Base-by-base conservation (phyloP, 2,113 vertebrate genomes). In the Amphiprion percula region DNA sequence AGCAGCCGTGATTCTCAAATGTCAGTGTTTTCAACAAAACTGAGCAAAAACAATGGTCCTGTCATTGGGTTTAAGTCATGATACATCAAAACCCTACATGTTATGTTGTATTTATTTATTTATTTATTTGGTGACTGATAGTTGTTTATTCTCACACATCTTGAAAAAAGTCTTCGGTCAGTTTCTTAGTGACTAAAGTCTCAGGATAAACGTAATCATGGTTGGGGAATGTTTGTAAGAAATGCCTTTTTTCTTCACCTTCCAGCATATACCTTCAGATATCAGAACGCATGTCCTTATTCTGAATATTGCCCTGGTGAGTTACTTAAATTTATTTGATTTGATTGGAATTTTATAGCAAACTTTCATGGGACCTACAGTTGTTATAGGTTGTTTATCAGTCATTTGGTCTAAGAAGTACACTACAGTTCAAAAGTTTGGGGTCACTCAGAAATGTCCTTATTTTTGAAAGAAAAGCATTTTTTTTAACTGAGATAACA, bases 1-100 rank as follows among this genome's bases (percentile, higher is more conserved):
- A 79, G 62, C 62, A 61, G 37, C 30, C 30, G 39, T 24, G 46
- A 46, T 61, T 21, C 66, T 69, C 49, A 39, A 16, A 79, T 46
- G 10, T 62, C 44, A 19, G 9, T 67, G 37, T 76, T 65, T 55
- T 73, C 53, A 66, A 63, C 53, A 23, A 46, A 52, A 67, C 46
- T 49, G 12, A 39, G 7, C 26, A 59, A 24, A 8, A 58, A 10
- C 73, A 37, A 46, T 19, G 26, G 7, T 44, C 10, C 41, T 56
- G 24, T 33, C 49, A 14, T 72, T 52, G 50, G 11, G 30, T 39
- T 65, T n/a, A 33, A 52, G 23, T 2, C 17, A 23, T 26, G n/a
- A n/a, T 33, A 5, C 19, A 53, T 59, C 15, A 24, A 49, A 30
- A 8, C 60, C 23, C 28, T 67, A 26, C 30, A 3, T 56, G 11